Conservation (phyloP, 2,888 invertebrate species). For the Zhuqinia jingwanae region DNA sequence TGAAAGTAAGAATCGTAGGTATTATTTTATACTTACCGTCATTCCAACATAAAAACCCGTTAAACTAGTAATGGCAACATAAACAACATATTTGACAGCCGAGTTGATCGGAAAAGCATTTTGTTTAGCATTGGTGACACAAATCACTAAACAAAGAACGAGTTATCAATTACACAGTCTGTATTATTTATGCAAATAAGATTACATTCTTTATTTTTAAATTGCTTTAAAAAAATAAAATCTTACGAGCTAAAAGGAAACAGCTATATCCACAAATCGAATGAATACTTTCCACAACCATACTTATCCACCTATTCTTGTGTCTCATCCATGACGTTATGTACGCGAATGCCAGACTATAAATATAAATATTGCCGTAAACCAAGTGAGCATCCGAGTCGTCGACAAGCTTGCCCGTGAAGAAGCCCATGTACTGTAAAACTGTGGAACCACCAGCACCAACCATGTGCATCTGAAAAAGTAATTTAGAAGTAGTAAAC, state of each 20-base stretch:
- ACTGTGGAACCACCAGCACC: constrained; percentile 61
- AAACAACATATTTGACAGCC: constrained; percentile 47
- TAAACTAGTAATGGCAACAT: constrained; percentile 41
- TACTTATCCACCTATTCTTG: constrained; percentile 53
- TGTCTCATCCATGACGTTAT: constrained; percentile 65
- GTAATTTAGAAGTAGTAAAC: background rate
- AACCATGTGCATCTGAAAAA: constrained; percentile 68
- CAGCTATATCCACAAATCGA: constrained; percentile 53
- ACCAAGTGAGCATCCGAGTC: background rate
- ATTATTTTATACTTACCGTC: constrained; percentile 44
- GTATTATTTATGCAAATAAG: no score
- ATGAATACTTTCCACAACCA: constrained; percentile 60
- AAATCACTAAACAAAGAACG: constrained; percentile 32
- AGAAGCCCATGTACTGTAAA: constrained; percentile 73
- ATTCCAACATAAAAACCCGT: constrained; percentile 62
- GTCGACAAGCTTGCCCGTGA: constrained; percentile 61
- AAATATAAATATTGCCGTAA: constrained; percentile 63
- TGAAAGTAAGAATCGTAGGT: background rate
- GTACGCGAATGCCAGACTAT: constrained; percentile 62
- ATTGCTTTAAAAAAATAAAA: no score
- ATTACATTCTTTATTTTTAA: no score
- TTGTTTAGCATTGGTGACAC: constrained; percentile 47
- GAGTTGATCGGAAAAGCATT: background rate
- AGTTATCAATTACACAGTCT: no score
- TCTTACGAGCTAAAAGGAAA: constrained; percentile 64